Conservation (phyloP, 2,888 invertebrate species). For the Ephialtes manifestator region DNA sequence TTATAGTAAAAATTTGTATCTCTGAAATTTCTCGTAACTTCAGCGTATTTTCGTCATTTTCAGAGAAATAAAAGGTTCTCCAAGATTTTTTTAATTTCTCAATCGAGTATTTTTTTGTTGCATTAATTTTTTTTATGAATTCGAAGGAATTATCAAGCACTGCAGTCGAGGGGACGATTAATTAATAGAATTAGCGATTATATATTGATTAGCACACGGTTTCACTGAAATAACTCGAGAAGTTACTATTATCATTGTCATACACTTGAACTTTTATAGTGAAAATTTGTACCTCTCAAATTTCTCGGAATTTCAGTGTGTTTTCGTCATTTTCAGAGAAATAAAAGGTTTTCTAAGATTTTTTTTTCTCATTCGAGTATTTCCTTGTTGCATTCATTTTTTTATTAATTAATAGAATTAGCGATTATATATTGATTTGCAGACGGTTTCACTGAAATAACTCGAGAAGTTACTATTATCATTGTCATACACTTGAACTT, state of each 20-base stretch:
- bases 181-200: constrained; percentile 28
- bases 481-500: not conserved
- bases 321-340: no score
- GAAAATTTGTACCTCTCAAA: no score
- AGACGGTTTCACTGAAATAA: not conserved
- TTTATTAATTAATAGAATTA: constrained; percentile 49
- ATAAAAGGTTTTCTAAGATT: no score
- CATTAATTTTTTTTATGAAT: no score
- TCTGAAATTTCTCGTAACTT: not conserved
- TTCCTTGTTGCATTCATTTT: no score
- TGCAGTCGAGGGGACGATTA: constrained; percentile 38
- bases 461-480: not conserved
- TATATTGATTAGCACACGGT: not conserved
- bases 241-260: not conserved
- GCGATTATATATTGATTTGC: not conserved
- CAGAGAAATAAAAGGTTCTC: no score
- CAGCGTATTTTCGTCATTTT: no score
- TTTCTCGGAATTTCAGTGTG: not conserved
- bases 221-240: not conserved
- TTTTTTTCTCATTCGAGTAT: no score
- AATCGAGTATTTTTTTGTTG: no score
- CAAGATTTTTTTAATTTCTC: no score
- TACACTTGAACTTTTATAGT: not conserved
- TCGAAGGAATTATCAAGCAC: constrained; percentile 31
- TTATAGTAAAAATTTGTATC: not conserved